phyloP scores from a whole-genome alignment of 2,888 invertebrate genomes.

The Luperina nickerlii region DNA sequence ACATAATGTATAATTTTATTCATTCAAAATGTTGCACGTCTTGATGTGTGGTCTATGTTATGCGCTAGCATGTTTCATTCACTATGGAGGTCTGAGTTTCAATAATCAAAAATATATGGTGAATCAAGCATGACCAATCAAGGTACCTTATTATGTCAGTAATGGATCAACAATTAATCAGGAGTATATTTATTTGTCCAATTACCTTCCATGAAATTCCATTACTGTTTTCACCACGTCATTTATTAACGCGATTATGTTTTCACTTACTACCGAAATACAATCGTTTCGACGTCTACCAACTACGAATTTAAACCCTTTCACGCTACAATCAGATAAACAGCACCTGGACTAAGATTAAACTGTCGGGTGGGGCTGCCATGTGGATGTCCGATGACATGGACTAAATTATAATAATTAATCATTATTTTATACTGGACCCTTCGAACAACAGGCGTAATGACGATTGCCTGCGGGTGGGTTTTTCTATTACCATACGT shows the following conservation, averaged over 20 bases:
- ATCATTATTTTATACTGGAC: constrained; percentile 86
- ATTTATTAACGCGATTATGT: constrained; percentile 60
- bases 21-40: constrained; percentile 12
- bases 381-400: constrained; percentile 81
- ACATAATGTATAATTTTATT: constrained; percentile 2
- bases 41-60: constrained; percentile 8
- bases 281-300: constrained; percentile 54
- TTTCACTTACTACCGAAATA: constrained; percentile 59
- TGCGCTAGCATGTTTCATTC: neutral
- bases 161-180: constrained; percentile 19
- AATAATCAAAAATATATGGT: neutral
- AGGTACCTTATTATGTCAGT: constrained; percentile 18
- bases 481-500: constrained; percentile 81
- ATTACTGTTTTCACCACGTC: constrained; percentile 56
- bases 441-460: constrained; percentile 81
- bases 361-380: constrained; percentile 78
- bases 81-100: neutral
- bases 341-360: constrained; percentile 86
- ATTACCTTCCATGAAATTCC: constrained; percentile 46
- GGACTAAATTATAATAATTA: constrained; percentile 87
- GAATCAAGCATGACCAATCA: constrained; percentile 14
- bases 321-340: constrained; percentile 87
- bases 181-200: constrained; percentile 29
- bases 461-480: constrained; percentile 83
- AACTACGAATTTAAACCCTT: constrained; percentile 84